Evolutionary conservation across 2,797 vertebrate genomes (phyloP).

Genomic region (Sebastolobus altivelis): DNA sequence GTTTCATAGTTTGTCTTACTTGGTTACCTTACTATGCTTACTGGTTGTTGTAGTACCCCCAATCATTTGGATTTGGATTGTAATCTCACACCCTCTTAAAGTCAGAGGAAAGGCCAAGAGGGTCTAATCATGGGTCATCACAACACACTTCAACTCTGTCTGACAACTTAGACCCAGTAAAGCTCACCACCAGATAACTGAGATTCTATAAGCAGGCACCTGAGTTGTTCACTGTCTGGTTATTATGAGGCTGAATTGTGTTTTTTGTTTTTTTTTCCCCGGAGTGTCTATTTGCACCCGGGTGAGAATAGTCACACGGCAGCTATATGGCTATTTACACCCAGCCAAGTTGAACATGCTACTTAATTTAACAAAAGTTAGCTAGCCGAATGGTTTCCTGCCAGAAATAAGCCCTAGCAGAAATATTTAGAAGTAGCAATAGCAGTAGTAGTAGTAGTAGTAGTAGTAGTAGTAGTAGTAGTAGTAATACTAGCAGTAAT

Average conservation of each 20-base stretch:
- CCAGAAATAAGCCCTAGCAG: too few relatives aligned
- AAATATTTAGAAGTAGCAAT: too few relatives aligned
- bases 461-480: too few relatives aligned
- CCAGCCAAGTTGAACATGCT: too few relatives aligned
- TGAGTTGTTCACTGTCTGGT: neutral
- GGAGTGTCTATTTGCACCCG: too few relatives aligned
- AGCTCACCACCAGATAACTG: slow-evolving; percentile 48
- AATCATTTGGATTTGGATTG: neutral
- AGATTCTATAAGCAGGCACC: slow-evolving; percentile 18
- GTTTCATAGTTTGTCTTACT: neutral
- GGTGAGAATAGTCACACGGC: too few relatives aligned
- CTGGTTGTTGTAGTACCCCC: neutral
- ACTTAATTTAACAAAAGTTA: too few relatives aligned
- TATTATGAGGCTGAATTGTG: neutral
- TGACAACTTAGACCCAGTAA: slow-evolving; percentile 41
- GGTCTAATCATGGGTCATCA: slow-evolving; percentile 65
- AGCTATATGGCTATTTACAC: too few relatives aligned
- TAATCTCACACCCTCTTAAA: slow-evolving; percentile 50
- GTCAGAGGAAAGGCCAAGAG: slow-evolving; percentile 68
- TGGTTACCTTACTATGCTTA: neutral
- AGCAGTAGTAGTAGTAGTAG: too few relatives aligned
- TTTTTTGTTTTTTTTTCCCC: neutral
- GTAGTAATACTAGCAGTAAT: too few relatives aligned
- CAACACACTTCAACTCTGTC: slow-evolving; percentile 73
- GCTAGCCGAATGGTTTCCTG: too few relatives aligned